These are phyloP conservation scores for Drosophila demipolita DNA, from an alignment of 2,888 invertebrate species.

Conservation along the genomic window DNA sequence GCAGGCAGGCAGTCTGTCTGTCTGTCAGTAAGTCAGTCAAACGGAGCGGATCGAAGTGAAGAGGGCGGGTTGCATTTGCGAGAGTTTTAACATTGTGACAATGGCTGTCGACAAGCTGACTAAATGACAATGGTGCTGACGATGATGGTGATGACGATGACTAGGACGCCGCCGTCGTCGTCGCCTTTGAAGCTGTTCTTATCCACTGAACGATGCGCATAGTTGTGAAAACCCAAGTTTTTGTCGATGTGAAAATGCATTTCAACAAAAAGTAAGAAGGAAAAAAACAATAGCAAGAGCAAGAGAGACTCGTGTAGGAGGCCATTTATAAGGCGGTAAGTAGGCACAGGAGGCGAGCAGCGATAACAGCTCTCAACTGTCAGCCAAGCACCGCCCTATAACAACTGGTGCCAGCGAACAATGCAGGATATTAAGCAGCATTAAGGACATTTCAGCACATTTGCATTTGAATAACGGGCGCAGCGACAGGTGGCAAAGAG, in stretches of 20 bases:
- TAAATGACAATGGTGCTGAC: slow-evolving; percentile 70
- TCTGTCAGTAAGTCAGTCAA: slow-evolving; percentile 1
- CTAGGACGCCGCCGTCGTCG: slow-evolving; percentile 30
- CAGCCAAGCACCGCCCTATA: slow-evolving; percentile 32
- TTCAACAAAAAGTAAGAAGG: slow-evolving; percentile 40
- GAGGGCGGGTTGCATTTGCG: slow-evolving; percentile 62
- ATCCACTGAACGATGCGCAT: slow-evolving; percentile 33
- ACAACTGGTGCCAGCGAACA: slow-evolving; percentile 55
- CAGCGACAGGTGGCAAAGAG: slow-evolving; percentile 68
- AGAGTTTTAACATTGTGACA: slow-evolving; percentile 77
- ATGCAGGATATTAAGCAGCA: slow-evolving; percentile 77
- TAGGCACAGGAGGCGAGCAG: slow-evolving; percentile 18
- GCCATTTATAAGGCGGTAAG: slow-evolving; percentile 48
- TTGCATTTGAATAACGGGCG: slow-evolving; percentile 60
- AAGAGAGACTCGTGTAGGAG: slow-evolving; percentile 34
- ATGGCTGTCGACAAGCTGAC: slow-evolving; percentile 77
- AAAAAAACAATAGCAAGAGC: slow-evolving; percentile 30
- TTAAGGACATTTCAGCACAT: slow-evolving; percentile 77
- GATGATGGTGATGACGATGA: slow-evolving; percentile 17
- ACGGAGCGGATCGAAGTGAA: slow-evolving; percentile 19
- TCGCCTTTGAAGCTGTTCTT: slow-evolving; percentile 53
- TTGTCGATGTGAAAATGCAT: slow-evolving; percentile 77
- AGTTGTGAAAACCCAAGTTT: slow-evolving; percentile 68
- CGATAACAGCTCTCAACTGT: slow-evolving; percentile 52
- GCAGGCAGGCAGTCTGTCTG: neutral